Evolutionary conservation across 2,797 vertebrate genomes (phyloP).

Genomic region (Tenualosa thibaudeaui): DNA sequence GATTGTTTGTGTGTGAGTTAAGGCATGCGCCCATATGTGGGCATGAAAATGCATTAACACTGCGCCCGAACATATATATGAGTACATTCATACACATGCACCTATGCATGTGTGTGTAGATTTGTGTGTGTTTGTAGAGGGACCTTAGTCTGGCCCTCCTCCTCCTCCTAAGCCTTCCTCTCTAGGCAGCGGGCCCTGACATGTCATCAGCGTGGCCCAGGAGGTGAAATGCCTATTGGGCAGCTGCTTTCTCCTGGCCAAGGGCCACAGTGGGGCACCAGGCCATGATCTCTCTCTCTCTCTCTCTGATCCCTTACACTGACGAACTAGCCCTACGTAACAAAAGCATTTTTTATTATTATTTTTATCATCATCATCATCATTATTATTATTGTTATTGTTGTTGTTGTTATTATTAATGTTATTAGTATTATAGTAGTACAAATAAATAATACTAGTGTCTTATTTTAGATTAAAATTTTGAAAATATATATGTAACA

Average conservation of each 20-base stretch:
- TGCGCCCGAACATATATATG: neutral
- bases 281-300: constrained; percentile 34
- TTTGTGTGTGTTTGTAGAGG: neutral
- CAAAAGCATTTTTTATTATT: no score
- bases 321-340: neutral
- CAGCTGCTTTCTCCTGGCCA: constrained; percentile 81
- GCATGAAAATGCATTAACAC: neutral
- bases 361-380: no score
- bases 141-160: neutral
- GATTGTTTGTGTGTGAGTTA: neutral
- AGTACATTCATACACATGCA: neutral
- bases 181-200: constrained; percentile 63
- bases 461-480: no score
- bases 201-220: constrained; percentile 83
- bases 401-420: neutral
- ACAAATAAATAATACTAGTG: no score
- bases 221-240: constrained; percentile 84
- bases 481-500: no score
- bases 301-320: neutral
- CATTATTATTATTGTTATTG: no score
- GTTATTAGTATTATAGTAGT: neutral
- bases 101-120: neutral
- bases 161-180: neutral
- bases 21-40: neutral
- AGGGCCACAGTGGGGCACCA: constrained; percentile 70